phyloP scores from a whole-genome alignment of 2,797 vertebrate species.

The Urocyon cinereoargenteus region DNA sequence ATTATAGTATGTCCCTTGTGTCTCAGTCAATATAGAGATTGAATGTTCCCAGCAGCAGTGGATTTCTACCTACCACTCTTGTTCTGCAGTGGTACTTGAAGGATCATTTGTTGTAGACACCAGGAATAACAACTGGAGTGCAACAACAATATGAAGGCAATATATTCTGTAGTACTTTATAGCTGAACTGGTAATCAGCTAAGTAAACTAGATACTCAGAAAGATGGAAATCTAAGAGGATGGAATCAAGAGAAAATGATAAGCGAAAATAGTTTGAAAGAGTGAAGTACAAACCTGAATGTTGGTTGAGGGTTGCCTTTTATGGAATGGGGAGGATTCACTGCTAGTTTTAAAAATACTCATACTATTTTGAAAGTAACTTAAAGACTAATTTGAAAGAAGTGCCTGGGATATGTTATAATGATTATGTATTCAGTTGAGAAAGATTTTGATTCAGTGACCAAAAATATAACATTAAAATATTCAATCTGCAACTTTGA shows the following conservation, averaged over 20 bases:
- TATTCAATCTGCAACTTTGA: background rate
- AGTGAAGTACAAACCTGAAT: background rate
- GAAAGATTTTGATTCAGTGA: constrained; percentile 39
- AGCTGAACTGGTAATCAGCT: constrained; percentile 18
- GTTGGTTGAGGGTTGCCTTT: background rate
- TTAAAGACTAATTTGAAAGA: constrained; percentile 43
- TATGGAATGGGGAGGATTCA: background rate
- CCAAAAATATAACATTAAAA: constrained; percentile 44
- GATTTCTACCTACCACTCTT: background rate
- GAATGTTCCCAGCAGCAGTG: background rate
- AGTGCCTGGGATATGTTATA: background rate
- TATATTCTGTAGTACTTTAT: background rate
- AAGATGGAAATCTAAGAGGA: constrained; percentile 35
- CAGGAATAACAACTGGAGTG: background rate
- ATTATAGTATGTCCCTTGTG: background rate
- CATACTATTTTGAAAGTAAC: background rate
- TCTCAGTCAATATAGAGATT: constrained; percentile 40
- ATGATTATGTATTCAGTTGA: background rate
- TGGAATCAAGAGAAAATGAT: background rate
- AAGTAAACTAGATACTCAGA: background rate
- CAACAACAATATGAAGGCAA: background rate
- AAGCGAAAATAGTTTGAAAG: background rate
- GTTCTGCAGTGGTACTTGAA: background rate
- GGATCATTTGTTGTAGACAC: background rate
- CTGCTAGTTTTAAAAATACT: background rate